Evolutionary conservation across 2,888 invertebrate species (phyloP).

Genomic region (Xestia rhomboidea): DNA sequence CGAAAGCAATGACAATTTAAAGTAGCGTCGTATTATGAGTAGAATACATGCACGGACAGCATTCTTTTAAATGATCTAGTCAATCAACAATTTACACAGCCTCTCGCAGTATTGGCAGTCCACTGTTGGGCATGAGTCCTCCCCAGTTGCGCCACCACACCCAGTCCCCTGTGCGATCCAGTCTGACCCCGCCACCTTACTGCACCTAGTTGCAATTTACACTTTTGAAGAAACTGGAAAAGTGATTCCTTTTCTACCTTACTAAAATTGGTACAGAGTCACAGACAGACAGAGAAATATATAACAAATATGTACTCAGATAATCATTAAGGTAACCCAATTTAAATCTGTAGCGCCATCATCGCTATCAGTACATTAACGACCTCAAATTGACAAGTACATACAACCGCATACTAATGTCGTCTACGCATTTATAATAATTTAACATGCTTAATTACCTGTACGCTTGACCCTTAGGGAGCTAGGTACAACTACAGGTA

Average conservation of each 20-base stretch:
- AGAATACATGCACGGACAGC: background rate
- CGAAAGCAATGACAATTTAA: background rate
- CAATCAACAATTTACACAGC: background rate
- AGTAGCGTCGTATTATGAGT: background rate
- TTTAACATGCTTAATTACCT: constrained; percentile 38
- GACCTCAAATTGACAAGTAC: constrained; percentile 31
- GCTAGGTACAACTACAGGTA: constrained; percentile 13
- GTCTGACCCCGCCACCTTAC: background rate
- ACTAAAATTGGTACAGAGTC: background rate
- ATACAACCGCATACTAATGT: constrained; percentile 31
- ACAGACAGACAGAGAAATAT: background rate
- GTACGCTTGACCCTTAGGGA: constrained; percentile 41
- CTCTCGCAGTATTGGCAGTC: background rate
- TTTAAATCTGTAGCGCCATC: constrained; percentile 9
- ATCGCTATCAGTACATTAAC: constrained; percentile 12
- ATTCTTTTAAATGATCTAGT: background rate
- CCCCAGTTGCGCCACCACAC: background rate
- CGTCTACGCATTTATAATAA: constrained; percentile 35
- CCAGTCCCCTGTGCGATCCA: background rate
- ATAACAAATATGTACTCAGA: background rate
- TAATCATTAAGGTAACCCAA: background rate
- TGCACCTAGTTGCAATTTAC: background rate
- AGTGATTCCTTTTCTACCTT: background rate
- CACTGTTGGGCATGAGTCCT: background rate
- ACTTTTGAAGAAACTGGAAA: background rate